A percentile compares a stretch with the other conserved stretches of the same genome.
Conservation (phyloP, 2,113 vertebrate species). For the Drymodes brunneopygia region DNA sequence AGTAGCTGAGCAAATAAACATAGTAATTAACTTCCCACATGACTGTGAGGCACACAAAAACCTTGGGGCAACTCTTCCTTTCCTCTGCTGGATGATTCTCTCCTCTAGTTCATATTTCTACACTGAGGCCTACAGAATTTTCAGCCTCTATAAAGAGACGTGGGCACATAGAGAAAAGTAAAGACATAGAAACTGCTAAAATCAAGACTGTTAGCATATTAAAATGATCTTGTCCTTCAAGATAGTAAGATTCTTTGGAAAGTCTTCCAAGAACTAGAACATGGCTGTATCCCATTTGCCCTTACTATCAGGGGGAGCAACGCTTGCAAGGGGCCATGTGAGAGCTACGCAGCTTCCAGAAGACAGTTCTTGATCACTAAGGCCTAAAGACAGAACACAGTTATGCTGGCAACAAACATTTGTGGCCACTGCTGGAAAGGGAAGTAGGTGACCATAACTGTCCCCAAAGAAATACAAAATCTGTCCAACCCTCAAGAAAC, state of each 20-base stretch:
- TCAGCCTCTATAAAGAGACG: not conserved
- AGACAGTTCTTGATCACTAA: not conserved
- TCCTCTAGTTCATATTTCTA: not conserved
- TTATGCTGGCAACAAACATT: not conserved
- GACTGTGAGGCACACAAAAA: not conserved
- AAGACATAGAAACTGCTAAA: not conserved
- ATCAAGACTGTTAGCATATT: not conserved
- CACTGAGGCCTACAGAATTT: not conserved
- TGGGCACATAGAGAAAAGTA: accelerated
- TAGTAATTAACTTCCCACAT: not conserved
- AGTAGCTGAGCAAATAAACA: not conserved
- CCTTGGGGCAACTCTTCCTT: not conserved
- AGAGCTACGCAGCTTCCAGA: not conserved
- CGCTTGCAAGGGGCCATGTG: not conserved
- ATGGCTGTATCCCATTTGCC: not conserved
- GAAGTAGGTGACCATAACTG: not conserved
- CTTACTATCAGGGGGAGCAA: not conserved
- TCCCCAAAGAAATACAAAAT: not conserved
- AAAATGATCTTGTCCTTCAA: not conserved
- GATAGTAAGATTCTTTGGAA: not conserved
- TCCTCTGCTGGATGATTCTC: not conserved
- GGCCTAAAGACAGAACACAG: not conserved
- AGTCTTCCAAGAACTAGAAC: not conserved
- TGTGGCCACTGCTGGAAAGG: not conserved
- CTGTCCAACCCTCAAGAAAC: not conserved